A percentile compares a stretch with the other conserved stretches of the same genome.
Conservation (phyloP, 2,888 invertebrate genomes). For the Pheosia tremula region DNA sequence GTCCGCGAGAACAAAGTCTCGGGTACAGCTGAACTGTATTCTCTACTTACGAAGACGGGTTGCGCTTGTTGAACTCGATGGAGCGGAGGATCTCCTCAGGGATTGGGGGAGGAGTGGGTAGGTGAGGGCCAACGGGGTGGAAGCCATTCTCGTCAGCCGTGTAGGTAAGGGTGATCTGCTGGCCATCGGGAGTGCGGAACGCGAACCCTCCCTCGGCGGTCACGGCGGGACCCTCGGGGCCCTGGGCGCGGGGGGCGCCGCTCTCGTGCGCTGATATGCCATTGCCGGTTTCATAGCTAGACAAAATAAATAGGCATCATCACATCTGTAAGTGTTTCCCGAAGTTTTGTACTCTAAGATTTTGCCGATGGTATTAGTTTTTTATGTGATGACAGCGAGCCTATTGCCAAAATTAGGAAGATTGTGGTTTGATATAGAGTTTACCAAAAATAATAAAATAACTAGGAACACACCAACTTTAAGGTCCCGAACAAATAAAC, state of each 20-base stretch:
- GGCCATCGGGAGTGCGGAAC: slow-evolving; percentile 88
- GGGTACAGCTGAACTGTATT: neutral
- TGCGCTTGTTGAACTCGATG: slow-evolving; percentile 77
- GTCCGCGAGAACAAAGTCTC: too few species aligned
- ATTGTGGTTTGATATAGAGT: too few species aligned
- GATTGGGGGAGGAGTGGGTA: slow-evolving; percentile 85
- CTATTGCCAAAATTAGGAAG: too few species aligned
- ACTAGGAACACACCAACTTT: too few species aligned
- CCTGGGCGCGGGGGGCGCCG: slow-evolving; percentile 82
- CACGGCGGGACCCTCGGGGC: slow-evolving; percentile 80
- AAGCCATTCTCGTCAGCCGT: slow-evolving; percentile 90
- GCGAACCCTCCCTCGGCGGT: slow-evolving; percentile 87
- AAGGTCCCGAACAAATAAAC: too few species aligned
- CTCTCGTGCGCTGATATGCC: slow-evolving; percentile 86
- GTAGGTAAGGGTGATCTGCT: slow-evolving; percentile 86
- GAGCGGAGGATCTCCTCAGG: slow-evolving; percentile 81
- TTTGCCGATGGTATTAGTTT: too few species aligned
- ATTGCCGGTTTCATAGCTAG: slow-evolving; percentile 87
- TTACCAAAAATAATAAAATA: too few species aligned
- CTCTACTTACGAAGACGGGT: slow-evolving; percentile 72
- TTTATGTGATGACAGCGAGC: too few species aligned
- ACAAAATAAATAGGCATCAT: slow-evolving; percentile 23
- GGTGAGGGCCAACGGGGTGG: slow-evolving; percentile 86
- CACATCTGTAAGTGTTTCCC: neutral
- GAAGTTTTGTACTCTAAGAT: too few species aligned